Conservation (phyloP, 2,797 vertebrate species). For the Enteromius mattozi region DNA sequence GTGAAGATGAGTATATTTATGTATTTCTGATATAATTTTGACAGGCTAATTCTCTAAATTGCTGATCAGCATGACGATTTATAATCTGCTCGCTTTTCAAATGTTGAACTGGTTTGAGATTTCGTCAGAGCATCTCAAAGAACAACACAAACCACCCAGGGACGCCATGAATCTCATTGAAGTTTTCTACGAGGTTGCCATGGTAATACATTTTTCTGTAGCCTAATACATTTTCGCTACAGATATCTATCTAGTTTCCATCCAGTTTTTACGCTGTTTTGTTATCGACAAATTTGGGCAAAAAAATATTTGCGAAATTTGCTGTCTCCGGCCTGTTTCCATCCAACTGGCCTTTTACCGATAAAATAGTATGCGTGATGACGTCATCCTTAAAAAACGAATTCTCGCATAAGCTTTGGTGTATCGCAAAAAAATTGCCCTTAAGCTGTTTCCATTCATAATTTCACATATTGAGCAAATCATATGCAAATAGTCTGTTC, state of each 20-base stretch:
- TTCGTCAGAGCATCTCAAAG: conserved; percentile 65
- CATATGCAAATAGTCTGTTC: too few species aligned
- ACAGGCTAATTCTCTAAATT: not conserved
- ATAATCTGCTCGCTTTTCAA: conserved; percentile 66
- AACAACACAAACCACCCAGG: conserved; percentile 52
- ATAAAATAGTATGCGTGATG: too few species aligned
- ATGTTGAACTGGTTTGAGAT: conserved; percentile 84
- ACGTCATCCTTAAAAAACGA: too few species aligned
- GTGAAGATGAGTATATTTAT: conserved; percentile 80
- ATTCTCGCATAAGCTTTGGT: too few species aligned
- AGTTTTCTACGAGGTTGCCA: conserved; percentile 77
- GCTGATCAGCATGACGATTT: not conserved
- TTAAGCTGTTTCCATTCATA: too few species aligned
- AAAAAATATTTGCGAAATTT: too few species aligned
- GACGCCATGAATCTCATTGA: conserved; percentile 69
- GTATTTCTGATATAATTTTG: not conserved
- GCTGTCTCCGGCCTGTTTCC: too few species aligned
- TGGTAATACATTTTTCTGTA: conserved; percentile 72
- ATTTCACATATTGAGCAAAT: too few species aligned
- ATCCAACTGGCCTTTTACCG: too few species aligned
- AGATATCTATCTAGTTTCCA: not conserved
- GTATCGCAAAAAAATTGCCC: too few species aligned
- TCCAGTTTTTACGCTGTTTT: too few species aligned
- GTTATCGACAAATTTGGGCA: too few species aligned
- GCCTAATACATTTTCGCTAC: not conserved